Evolutionary conservation across 2,113 vertebrate genomes (phyloP), one percentile per base, ranked within the genome.

Genomic region (Brachyistius frenatus): DNA sequence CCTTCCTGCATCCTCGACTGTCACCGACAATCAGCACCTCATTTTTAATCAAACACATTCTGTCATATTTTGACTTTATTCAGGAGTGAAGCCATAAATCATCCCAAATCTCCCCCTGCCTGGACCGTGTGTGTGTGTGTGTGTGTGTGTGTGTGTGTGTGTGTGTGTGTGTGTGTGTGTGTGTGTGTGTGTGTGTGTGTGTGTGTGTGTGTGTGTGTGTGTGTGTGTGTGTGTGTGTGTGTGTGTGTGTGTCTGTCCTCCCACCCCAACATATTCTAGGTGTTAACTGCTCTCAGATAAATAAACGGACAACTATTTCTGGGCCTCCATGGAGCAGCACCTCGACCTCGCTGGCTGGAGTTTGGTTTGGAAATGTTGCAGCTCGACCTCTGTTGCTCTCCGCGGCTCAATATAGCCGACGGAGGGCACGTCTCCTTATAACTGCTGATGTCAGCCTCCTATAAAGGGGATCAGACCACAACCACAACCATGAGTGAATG

Each of bases 251-350:
- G 23, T 23, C 23, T 23, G 23, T 23, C 74, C 53, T 32, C 49
- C 53, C 63, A 72, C 16, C 4, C 14, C 62, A 30, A 36, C 73
- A 68, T 88, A 46, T 62, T 75, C 78, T 89, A 93, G 93, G 91
- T 93, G 93, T 93, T 93, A 94, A 94, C 92, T 93, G 90, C 89
- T 88, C 76, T 90, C 89, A 68, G 87, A 94, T 93, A 89, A 93
- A 94, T 94, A 91, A 93, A 87, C 85, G 84, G 76, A 61, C 70
- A 83, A 89, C 91, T 95, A 94, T 95, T 94, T 93, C 87, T 10
- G 94, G 85, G 88, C 87, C 85, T 93, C 88, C 10, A 73, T 93
- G 93, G 94, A 92, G 77, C 80, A 89, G 89, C 89, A 52, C 74
- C 90, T 89, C 83, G 81, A 89, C 83, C 86, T 93, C 93, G 86